These are phyloP conservation scores for Dimorphilus gyrociliatus DNA, from an alignment of 2,888 invertebrate species.

Conservation along the genomic window DNA sequence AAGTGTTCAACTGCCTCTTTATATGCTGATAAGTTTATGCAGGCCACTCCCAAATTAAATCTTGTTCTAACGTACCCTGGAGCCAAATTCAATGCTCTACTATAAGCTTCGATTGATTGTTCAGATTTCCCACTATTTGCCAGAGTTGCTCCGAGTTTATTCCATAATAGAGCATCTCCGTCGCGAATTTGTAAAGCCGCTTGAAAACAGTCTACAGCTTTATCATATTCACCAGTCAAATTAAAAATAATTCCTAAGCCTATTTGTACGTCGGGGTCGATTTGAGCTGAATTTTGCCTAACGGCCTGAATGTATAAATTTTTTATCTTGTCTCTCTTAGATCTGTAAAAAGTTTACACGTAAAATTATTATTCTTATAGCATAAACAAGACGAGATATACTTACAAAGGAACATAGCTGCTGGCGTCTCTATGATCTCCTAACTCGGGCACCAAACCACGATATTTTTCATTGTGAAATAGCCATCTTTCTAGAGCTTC, in stretches of 20 bases:
- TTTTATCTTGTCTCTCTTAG: conserved; percentile 15
- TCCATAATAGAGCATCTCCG: conserved; percentile 78
- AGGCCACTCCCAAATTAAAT: conserved; percentile 93
- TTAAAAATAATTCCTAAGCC: conserved; percentile 89
- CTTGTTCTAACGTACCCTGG: conserved; percentile 92
- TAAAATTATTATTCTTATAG: conserved; percentile 9
- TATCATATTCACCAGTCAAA: conserved; percentile 77
- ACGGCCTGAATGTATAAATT: conserved; percentile 27
- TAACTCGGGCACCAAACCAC: conserved; percentile 45
- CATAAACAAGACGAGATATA: conserved; percentile 30
- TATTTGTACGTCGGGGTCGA: conserved; percentile 74
- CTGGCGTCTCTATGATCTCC: conserved; percentile 5
- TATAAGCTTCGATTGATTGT: conserved; percentile 89
- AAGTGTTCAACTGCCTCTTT: conserved; percentile 87
- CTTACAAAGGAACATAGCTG: conserved; percentile 12
- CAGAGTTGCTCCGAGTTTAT: conserved; percentile 84
- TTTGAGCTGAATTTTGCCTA: conserved; percentile 20
- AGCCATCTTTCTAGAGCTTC: conserved; percentile 49
- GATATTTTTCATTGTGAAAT: conserved; percentile 59
- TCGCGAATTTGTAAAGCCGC: conserved; percentile 67
- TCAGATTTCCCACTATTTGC: conserved; percentile 88
- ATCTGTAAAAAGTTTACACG: conserved; percentile 6
- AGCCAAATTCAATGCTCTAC: conserved; percentile 67
- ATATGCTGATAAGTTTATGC: conserved; percentile 83
- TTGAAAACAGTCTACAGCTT: conserved; percentile 88